Percentiles rank a stretch among this genome's conserved stretches.
Conservation (phyloP, 2,888 invertebrate genomes). For the Drosophila pegasa region DNA sequence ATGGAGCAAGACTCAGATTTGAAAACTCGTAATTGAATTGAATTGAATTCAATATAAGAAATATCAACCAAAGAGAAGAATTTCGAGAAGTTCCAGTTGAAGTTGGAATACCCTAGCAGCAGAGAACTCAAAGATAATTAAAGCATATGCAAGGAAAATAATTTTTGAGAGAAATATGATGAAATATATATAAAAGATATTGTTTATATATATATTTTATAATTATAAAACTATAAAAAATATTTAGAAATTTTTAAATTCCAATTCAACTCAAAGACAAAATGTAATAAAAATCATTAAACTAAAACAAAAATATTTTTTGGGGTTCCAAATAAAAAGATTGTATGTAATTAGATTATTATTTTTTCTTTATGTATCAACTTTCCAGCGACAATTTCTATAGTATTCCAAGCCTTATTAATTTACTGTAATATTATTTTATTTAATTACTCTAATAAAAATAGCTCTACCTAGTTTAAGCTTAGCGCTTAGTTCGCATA, state of each 20-base stretch:
- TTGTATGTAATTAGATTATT: background rate
- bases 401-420: too few relatives aligned
- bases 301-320: background rate
- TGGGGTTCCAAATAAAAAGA: background rate
- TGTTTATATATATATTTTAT: too few relatives aligned
- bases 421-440: too few relatives aligned
- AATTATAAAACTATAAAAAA: background rate
- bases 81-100: background rate
- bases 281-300: background rate
- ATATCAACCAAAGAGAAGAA: conserved; percentile 5
- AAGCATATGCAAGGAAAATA: background rate
- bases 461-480: background rate
- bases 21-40: conserved; percentile 46
- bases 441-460: background rate
- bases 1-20: conserved; percentile 38
- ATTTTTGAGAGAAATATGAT: background rate
- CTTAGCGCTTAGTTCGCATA: background rate
- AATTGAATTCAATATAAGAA: conserved; percentile 47
- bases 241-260: background rate
- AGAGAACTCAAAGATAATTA: background rate
- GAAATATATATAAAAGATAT: background rate
- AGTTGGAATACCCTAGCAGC: conserved; percentile 7
- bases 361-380: background rate
- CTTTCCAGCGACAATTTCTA: background rate
- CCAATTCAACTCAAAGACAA: background rate